Evolutionary conservation across 2,797 vertebrate species (phyloP).

Genomic region (Florisuga fusca): DNA sequence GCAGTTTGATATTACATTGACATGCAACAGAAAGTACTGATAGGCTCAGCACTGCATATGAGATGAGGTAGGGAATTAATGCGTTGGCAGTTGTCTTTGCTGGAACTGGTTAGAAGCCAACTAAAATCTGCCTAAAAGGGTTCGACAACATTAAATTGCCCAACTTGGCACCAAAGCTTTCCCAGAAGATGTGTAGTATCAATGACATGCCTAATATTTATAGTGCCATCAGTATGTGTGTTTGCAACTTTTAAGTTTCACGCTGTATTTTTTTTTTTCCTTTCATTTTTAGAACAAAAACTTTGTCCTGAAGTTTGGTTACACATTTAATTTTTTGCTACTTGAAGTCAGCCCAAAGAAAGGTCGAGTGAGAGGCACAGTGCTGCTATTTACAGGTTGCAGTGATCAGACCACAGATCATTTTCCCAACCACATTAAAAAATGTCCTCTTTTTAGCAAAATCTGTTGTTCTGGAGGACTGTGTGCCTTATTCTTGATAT

Average conservation of each 20-base stretch:
- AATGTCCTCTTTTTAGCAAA: slow-evolving; percentile 33
- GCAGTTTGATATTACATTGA: slow-evolving; percentile 73
- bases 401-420: neutral
- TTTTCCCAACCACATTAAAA: slow-evolving; percentile 16
- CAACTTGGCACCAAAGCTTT: slow-evolving; percentile 73
- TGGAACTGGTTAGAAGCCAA: slow-evolving; percentile 80
- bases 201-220: slow-evolving; percentile 76
- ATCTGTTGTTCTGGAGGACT: slow-evolving; percentile 31
- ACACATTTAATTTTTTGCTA: neutral
- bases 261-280: neutral
- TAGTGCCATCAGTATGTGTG: slow-evolving; percentile 72
- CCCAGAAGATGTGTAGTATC: slow-evolving; percentile 74
- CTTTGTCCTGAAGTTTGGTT: slow-evolving; percentile 17
- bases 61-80: slow-evolving; percentile 79
- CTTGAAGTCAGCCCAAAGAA: neutral
- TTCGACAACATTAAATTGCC: slow-evolving; percentile 77
- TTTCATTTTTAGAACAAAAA: slow-evolving; percentile 5
- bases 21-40: slow-evolving; percentile 72
- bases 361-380: neutral
- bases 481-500: neutral
- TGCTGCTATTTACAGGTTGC: neutral
- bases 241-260: slow-evolving; percentile 69
- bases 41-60: slow-evolving; percentile 70
- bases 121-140: slow-evolving; percentile 81
- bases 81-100: slow-evolving; percentile 76